Conservation (phyloP, 2,888 invertebrate species). For the Cryptophagus acutangulus region DNA sequence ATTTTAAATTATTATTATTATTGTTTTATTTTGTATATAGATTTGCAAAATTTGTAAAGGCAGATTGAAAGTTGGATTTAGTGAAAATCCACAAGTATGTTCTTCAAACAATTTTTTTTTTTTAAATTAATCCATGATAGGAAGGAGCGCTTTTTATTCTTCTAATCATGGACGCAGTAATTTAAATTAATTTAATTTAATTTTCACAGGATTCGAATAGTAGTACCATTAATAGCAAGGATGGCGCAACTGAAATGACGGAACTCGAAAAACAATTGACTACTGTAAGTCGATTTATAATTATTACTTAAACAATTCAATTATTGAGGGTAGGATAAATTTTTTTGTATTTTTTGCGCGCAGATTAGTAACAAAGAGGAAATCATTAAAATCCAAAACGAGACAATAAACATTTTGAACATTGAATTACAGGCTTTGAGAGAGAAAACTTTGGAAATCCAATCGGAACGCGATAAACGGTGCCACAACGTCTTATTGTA, state of each 20-base stretch:
- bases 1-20: not conserved
- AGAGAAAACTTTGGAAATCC: conserved; percentile 24
- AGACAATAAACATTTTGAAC: conserved; percentile 30
- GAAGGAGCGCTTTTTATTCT: too few species aligned
- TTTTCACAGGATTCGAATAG: too few species aligned
- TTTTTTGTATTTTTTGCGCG: conserved; percentile 8
- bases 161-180: too few species aligned
- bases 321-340: too few species aligned
- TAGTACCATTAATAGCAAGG: too few species aligned
- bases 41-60: conserved; percentile 28
- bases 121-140: too few species aligned
- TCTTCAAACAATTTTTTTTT: too few species aligned
- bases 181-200: too few species aligned
- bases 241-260: conserved; percentile 14
- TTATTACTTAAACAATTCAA: too few species aligned
- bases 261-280: conserved; percentile 26
- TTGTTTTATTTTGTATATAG: conserved; percentile 16
- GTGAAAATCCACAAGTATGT: conserved; percentile 25
- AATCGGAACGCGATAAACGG: too few species aligned
- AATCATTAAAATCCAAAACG: conserved; percentile 29
- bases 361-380: conserved; percentile 31
- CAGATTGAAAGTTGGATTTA: conserved; percentile 27
- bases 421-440: conserved; percentile 28
- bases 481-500: too few species aligned
- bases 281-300: not conserved